Conservation (phyloP, 2,888 invertebrate genomes). For the Phyllotreta striolata region DNA sequence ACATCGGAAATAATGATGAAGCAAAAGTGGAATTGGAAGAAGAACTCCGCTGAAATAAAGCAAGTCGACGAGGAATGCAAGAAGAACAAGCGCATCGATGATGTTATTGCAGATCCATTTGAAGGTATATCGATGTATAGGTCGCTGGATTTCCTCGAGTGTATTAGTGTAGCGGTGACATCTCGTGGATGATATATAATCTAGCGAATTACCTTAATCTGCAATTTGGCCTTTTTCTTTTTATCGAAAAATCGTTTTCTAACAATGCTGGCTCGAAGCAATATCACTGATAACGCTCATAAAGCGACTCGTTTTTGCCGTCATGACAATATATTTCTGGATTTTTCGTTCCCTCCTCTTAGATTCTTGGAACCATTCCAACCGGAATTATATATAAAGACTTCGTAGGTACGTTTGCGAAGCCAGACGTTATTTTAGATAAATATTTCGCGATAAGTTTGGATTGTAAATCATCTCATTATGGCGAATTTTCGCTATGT, state of each 20-base stretch:
- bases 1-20: conserved; percentile 62
- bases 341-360: conserved; percentile 14
- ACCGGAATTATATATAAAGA: background rate
- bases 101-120: conserved; percentile 64
- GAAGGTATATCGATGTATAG: conserved; percentile 53
- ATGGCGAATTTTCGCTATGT: no score
- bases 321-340: conserved; percentile 18
- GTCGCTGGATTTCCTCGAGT: background rate
- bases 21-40: conserved; percentile 60
- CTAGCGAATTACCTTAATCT: conserved; percentile 3
- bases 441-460: no score
- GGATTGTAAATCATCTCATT: no score
- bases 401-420: no score
- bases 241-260: conserved; percentile 21
- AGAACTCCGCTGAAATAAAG: conserved; percentile 58
- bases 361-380: conserved; percentile 16
- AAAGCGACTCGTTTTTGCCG: conserved; percentile 14
- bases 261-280: conserved; percentile 13
- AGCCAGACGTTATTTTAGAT: no score
- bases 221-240: conserved; percentile 4
- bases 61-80: conserved; percentile 64
- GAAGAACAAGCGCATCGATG: conserved; percentile 60
- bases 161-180: background rate
- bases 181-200: background rate
- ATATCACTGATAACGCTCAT: conserved; percentile 19